These are phyloP conservation scores for Phallusia fumigata DNA, from an alignment of 23 tunicate species.

Conservation along the genomic window DNA sequence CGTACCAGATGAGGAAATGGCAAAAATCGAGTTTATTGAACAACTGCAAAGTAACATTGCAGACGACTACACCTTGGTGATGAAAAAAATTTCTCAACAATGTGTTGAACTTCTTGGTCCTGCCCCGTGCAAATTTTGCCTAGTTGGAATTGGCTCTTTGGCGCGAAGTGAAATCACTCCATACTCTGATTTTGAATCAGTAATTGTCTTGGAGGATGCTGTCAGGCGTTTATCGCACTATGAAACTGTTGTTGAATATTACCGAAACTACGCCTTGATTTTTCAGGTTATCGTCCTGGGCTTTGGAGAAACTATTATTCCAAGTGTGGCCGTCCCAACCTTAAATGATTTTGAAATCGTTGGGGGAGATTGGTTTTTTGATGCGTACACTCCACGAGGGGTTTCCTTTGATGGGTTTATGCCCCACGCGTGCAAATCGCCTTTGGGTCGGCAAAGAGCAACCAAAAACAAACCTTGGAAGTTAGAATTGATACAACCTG, in stretches of 20 bases:
- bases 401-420: constrained; percentile 39
- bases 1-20: neutral
- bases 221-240: neutral
- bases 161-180: constrained; percentile 49
- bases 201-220: constrained; percentile 33
- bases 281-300: constrained; percentile 40
- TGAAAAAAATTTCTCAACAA: constrained; percentile 22
- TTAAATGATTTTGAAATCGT: constrained; percentile 17
- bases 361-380: constrained; percentile 43
- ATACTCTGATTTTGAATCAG: constrained; percentile 62
- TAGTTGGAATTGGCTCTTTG: constrained; percentile 54
- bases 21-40: constrained; percentile 6
- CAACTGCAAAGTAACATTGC: constrained; percentile 15
- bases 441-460: constrained; percentile 25
- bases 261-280: constrained; percentile 37
- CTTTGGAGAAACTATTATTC: constrained; percentile 33
- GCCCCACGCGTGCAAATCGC: constrained; percentile 54
- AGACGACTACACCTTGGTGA: constrained; percentile 13
- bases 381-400: constrained; percentile 29
- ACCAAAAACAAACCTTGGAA: constrained; percentile 35
- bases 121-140: constrained; percentile 39
- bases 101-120: constrained; percentile 37
- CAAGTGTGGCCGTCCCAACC: constrained; percentile 20
- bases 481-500: constrained; percentile 34
- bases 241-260: constrained; percentile 29